phyloP scores from a whole-genome alignment of 2,797 vertebrate genomes.

The Poliocrania exsul region DNA sequence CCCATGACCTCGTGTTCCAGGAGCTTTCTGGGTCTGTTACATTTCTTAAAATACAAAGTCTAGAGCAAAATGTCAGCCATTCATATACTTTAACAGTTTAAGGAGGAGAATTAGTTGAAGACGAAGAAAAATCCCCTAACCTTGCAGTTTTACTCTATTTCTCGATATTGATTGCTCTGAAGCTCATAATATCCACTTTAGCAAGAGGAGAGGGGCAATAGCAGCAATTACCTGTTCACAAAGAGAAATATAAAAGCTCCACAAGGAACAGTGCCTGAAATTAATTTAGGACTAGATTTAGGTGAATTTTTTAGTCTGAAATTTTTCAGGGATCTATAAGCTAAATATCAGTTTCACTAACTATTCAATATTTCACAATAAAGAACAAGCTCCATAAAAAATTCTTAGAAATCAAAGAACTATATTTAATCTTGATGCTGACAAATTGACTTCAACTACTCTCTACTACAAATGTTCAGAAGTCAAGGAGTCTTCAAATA shows the following conservation, averaged over 20 bases:
- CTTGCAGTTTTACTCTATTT: slow-evolving; percentile 32
- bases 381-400: background rate
- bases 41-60: slow-evolving; percentile 12
- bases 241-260: background rate
- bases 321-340: background rate
- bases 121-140: slow-evolving; percentile 5
- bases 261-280: background rate
- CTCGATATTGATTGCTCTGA: slow-evolving; percentile 8
- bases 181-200: slow-evolving; percentile 20
- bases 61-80: slow-evolving; percentile 48
- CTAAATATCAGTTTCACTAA: background rate
- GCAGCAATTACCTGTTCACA: slow-evolving; percentile 22
- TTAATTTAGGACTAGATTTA: background rate
- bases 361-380: background rate
- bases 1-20: background rate
- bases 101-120: slow-evolving; percentile 9
- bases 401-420: background rate
- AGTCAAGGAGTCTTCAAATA: background rate
- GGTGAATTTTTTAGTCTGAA: background rate
- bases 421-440: background rate
- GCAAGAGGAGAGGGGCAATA: background rate
- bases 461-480: background rate
- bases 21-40: background rate
- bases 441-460: background rate
- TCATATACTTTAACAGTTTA: slow-evolving; percentile 3